A percentile compares a stretch with the other conserved stretches of the same genome.
Conservation (phyloP, 2,888 invertebrate genomes). For the Drosophila maculinotata region DNA sequence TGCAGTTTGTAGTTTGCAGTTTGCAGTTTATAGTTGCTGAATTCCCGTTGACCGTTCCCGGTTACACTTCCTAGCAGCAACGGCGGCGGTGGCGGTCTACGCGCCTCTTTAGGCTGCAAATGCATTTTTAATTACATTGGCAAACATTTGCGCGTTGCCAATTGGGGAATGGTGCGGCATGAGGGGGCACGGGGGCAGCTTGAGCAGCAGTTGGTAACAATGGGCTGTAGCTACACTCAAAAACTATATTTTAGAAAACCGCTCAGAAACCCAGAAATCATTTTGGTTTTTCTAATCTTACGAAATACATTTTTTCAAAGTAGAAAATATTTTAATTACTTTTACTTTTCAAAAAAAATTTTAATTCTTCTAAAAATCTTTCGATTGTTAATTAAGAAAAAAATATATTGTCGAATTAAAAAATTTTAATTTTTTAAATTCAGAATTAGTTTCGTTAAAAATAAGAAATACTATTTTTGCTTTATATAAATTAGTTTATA, state of each 20-base stretch:
- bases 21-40: slow-evolving; percentile 20
- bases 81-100: slow-evolving; percentile 32
- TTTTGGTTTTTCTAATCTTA: no score
- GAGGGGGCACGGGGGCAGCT: neutral
- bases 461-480: no score
- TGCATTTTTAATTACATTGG: slow-evolving; percentile 79
- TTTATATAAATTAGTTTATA: no score
- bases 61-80: slow-evolving; percentile 28
- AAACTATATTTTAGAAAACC: neutral
- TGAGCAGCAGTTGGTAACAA: slow-evolving; percentile 21
- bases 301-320: no score
- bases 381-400: no score
- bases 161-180: neutral
- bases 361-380: no score
- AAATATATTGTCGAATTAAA: no score
- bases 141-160: slow-evolving; percentile 67
- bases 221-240: slow-evolving; percentile 7
- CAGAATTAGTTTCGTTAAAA: no score
- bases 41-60: slow-evolving; percentile 29
- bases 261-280: neutral
- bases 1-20: neutral
- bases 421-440: no score
- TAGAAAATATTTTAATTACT: no score
- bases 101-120: slow-evolving; percentile 71
- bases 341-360: no score